Evolutionary conservation across 2,113 vertebrate genomes (phyloP), one percentile per base, ranked within the genome.

Genomic region (Strigops habroptila): DNA sequence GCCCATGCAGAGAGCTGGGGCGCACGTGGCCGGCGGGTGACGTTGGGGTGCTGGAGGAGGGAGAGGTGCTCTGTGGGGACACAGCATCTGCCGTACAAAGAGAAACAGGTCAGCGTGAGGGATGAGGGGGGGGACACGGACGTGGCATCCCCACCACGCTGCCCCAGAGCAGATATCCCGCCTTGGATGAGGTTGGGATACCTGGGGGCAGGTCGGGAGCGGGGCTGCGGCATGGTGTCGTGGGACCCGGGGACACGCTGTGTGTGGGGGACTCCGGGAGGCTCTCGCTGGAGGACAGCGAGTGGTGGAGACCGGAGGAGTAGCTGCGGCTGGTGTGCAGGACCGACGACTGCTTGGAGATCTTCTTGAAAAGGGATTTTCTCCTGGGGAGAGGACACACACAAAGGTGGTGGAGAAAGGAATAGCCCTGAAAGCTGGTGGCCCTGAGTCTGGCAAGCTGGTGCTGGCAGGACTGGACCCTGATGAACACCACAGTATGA

Each of bases 181-280:
- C 18, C 51, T 71, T 0, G 9, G 30, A 4, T 0, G 1, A 6
- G 21, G 52, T 6, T 3, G 15, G 12, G 64, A 81, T 93, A 99
- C 99, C 99, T 91, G 98, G 96, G 28, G 98, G 97, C 76, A 93
- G 96, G 51, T 99, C 99, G 0, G 99, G 98, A 14, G 98, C 98
- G 0, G 99, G 99, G 95, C 98, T 99, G 59, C 98, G 98, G 97
- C 98, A 99, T 13, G 99, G 99, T 0, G 98, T 98, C 2, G 98
- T 93, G 21, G 99, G 98, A 3, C 99, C 99, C 0, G 99, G 99
- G 16, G 99, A 99, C 37, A 99, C 98, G 97, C 99, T 99, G 98
- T 99, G 99, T 0, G 99, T 99, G n/a, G 99, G 99, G 7, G 99
- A 99, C 39, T 99, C 99, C 0, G 99, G 99, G 35, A 99, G 98